Evolutionary conservation across 2,113 vertebrate species (phyloP), one percentile per base, ranked within the genome.

Genomic region (Regulus satrapa): DNA sequence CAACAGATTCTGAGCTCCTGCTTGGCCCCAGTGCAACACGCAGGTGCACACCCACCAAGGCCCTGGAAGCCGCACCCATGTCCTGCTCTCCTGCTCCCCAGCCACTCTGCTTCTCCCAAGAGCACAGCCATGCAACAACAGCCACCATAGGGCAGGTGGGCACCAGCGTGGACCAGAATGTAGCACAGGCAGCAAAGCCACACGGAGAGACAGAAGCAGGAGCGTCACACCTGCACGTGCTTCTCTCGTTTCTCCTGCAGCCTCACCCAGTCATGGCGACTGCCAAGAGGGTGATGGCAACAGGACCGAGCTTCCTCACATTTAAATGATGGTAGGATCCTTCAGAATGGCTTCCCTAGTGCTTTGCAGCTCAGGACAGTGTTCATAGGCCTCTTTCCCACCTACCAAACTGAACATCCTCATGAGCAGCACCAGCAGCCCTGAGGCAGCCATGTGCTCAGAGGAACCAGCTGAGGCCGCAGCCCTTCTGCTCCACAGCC

Each of bases 231-330:
- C 79, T 43, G 56, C 55, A 25, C 2, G 4, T 18, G 63, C 88
- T 38, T 41, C 48, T 10, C 63, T 23, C 15, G 0, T 5, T 32
- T 13, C 55, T 55, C 55, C 48, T 36, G 21, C 72, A 69, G 55
- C 63, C 79, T 56, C n/a, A 56, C 48, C 18, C 31, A 2, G 1
- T 0, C 5, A 6, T 0, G 18, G 63, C 2, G 48, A 56, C 55
- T 28, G 56, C 72, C 72, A 56, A 10, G 32, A 49, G 56, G 12
- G 18, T 24, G 63, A 71, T 62, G 55, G 55, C 63, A 48, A 26
- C 8, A 8, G 55, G 18, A 34, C 48, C 0, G 1, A 83, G 55
- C 46, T 38, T 43, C 55, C 71, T 83, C 55, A 25, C 40, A 12
- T 31, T 41, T 8, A 29, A 81, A 10, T 6, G 19, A 12, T 20